A percentile compares a stretch with the other conserved stretches of the same genome.
These are phyloP conservation scores for Salvelinus namaycush DNA, from an alignment of 2,113 vertebrate species.

Conservation along the genomic window DNA sequence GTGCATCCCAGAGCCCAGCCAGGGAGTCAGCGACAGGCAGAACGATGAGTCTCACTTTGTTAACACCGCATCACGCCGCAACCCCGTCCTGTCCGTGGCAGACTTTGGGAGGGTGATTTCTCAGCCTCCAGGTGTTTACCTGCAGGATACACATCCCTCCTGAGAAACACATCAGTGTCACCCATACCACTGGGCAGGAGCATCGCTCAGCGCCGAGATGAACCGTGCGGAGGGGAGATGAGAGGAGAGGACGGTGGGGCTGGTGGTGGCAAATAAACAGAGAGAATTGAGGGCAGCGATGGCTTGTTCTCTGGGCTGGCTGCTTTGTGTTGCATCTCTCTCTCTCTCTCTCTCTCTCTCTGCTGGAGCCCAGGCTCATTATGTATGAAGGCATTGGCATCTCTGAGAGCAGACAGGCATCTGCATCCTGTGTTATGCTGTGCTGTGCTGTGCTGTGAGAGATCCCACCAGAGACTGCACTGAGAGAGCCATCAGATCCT, in stretches of 20 bases:
- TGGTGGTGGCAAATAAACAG: conserved; percentile 64
- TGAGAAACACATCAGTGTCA: conserved; percentile 77
- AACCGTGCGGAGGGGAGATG: background rate
- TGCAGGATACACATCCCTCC: conserved; percentile 72
- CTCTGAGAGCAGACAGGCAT: conserved; percentile 58
- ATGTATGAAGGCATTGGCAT: conserved; percentile 70
- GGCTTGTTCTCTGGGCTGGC: background rate
- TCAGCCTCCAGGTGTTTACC: conserved; percentile 79
- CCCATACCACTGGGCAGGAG: conserved; percentile 64
- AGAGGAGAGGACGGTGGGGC: background rate
- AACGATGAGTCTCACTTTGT: conserved; percentile 65
- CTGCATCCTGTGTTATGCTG: conserved; percentile 59
- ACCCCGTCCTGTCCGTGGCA: conserved; percentile 47
- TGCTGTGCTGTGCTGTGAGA: conserved; percentile 50
- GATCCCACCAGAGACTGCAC: conserved; percentile 67
- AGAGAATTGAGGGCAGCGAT: conserved; percentile 62
- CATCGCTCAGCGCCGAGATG: conserved; percentile 67
- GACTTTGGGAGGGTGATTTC: conserved; percentile 65
- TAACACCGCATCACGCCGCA: conserved; percentile 48
- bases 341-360: conserved; percentile 31
- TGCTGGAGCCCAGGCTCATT: conserved; percentile 71
- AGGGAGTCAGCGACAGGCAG: conserved; percentile 46
- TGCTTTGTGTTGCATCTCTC: too few species aligned
- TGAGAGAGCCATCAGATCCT: conserved; percentile 72
- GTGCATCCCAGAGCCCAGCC: conserved; percentile 23